phyloP scores from a whole-genome alignment of 2,797 vertebrate genomes.

The Malurus splendens region DNA sequence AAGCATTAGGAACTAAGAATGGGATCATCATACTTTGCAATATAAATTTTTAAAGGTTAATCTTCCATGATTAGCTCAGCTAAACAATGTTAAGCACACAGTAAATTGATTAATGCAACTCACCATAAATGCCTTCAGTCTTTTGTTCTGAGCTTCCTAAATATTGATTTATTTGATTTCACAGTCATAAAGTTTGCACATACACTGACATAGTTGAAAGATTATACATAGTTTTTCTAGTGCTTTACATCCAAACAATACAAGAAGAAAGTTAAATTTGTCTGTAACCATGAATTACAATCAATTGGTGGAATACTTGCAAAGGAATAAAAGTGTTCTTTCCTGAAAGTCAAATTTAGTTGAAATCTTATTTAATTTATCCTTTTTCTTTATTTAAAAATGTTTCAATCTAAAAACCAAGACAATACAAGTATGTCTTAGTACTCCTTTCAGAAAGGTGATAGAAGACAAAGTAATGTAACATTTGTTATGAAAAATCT shows the following conservation, averaged over 20 bases:
- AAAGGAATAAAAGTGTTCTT: neutral
- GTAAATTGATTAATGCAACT: slow-evolving; percentile 23
- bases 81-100: slow-evolving; percentile 31
- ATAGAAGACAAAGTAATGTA: neutral
- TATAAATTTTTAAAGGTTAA: slow-evolving; percentile 59
- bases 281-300: neutral
- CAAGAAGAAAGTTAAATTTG: neutral
- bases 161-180: slow-evolving; percentile 10
- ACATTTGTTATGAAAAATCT: neutral
- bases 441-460: neutral
- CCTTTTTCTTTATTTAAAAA: neutral
- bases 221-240: neutral
- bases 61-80: slow-evolving; percentile 29
- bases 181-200: neutral
- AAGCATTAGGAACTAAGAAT: slow-evolving; percentile 22
- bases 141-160: slow-evolving; percentile 11
- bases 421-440: neutral
- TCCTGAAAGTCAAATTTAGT: neutral
- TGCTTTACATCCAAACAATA: neutral
- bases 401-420: neutral
- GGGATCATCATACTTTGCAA: slow-evolving; percentile 11
- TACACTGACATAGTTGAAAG: neutral
- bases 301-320: neutral
- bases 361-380: neutral
- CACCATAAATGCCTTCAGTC: neutral